Conservation (phyloP, 2,113 vertebrate species). For the Salvelinus namaycush region DNA sequence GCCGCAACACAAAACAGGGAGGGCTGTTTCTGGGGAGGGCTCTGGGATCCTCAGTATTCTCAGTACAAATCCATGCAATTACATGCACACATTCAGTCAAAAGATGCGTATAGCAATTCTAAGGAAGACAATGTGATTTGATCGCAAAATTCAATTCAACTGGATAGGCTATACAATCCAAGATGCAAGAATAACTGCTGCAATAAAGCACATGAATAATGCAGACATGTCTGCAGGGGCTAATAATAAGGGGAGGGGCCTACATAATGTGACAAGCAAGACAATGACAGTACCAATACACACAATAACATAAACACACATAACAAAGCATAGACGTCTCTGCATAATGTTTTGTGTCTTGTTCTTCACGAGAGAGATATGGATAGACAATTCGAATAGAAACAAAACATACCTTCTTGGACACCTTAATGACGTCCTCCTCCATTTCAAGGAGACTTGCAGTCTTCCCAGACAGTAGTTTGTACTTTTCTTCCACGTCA, state of each 20-base stretch:
- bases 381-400: background rate
- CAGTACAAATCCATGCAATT: background rate
- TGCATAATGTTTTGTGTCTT: background rate
- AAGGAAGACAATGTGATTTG: background rate
- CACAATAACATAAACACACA: background rate
- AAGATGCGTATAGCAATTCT: background rate
- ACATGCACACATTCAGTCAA: background rate
- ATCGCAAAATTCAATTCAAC: too few species aligned
- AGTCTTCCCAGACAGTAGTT: constrained; percentile 74
- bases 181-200: too few species aligned
- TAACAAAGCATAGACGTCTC: background rate
- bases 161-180: too few species aligned
- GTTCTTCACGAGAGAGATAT: background rate
- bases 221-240: too few species aligned
- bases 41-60: constrained; percentile 31
- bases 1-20: constrained; percentile 89
- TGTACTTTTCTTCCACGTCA: constrained; percentile 80
- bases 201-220: too few species aligned
- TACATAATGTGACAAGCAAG: background rate
- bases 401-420: constrained; percentile 80
- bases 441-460: constrained; percentile 73
- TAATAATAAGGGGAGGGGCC: too few species aligned
- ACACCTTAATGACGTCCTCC: constrained; percentile 79
- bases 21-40: constrained; percentile 53
- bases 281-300: background rate